A percentile compares a stretch with the other conserved stretches of the same genome.
Conservation (phyloP, 2,888 invertebrate genomes). For the Pseudococcus longispinus region DNA sequence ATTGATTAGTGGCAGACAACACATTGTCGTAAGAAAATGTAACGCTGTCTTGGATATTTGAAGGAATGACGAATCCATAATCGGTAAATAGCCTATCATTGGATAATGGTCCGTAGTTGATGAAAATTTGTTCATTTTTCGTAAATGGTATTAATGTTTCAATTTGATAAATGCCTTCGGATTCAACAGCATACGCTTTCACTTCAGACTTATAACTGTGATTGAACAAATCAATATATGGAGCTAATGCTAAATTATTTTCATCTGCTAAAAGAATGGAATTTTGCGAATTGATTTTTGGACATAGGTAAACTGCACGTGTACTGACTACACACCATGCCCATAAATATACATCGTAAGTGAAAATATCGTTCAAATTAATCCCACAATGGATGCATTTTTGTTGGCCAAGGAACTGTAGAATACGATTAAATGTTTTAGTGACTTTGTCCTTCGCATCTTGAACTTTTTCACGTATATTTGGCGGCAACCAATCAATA, state of each 20-base stretch:
- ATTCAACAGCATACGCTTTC: conserved; percentile 63
- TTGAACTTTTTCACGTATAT: conserved; percentile 69
- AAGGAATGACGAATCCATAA: conserved; percentile 82
- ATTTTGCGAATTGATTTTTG: conserved; percentile 59
- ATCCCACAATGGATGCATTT: conserved; percentile 63
- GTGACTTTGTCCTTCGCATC: conserved; percentile 67
- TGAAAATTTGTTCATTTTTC: conserved; percentile 79
- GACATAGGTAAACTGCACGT: conserved; percentile 73
- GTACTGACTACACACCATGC: conserved; percentile 75
- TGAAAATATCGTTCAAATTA: conserved; percentile 65
- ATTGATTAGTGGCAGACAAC: conserved; percentile 57
- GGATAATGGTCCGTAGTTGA: conserved; percentile 84
- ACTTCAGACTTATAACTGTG: conserved; percentile 76
- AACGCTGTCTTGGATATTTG: conserved; percentile 75
- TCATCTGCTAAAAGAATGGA: conserved; percentile 60
- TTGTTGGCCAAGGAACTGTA: conserved; percentile 63
- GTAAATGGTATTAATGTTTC: conserved; percentile 66
- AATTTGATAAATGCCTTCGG: conserved; percentile 66
- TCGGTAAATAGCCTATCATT: conserved; percentile 82
- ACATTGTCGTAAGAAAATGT: conserved; percentile 66
- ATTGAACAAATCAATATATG: conserved; percentile 89
- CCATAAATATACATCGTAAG: conserved; percentile 73
- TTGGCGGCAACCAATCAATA: conserved; percentile 60
- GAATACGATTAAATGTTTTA: conserved; percentile 64
- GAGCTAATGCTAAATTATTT: conserved; percentile 75